phyloP scores from a whole-genome alignment of 2,113 vertebrate species.

The Struthidea cinerea region DNA sequence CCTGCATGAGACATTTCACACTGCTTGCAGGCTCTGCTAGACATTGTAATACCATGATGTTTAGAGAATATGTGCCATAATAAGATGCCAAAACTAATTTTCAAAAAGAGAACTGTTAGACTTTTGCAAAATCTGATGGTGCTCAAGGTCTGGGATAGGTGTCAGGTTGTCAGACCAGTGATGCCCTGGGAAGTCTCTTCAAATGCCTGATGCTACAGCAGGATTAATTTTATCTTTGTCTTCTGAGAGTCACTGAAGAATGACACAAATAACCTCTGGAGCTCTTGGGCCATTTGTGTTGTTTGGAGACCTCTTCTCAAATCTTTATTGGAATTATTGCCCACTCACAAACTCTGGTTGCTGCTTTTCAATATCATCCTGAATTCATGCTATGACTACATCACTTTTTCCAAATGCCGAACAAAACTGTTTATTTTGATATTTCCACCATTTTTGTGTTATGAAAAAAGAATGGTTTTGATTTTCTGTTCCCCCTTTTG shows the following conservation, averaged over 20 bases:
- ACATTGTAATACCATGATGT: fast-evolving
- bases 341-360: neutral
- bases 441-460: neutral
- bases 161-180: neutral
- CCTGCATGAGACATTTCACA: neutral
- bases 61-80: neutral
- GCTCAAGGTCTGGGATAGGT: neutral
- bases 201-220: neutral
- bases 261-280: neutral
- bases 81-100: neutral
- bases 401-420: neutral
- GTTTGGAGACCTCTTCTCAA: neutral
- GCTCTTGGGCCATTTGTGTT: neutral
- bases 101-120: neutral
- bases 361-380: neutral
- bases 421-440: neutral
- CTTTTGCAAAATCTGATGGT: neutral
- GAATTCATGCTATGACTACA: neutral
- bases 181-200: neutral
- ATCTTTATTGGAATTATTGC: neutral
- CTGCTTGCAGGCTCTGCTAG: neutral
- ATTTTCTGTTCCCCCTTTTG: neutral
- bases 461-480: neutral
- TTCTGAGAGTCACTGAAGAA: neutral
- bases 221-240: neutral